Evolutionary conservation across 2,888 invertebrate species (phyloP), one percentile per base, ranked within the genome.

Genomic region (Lepidochitona cinerea): DNA sequence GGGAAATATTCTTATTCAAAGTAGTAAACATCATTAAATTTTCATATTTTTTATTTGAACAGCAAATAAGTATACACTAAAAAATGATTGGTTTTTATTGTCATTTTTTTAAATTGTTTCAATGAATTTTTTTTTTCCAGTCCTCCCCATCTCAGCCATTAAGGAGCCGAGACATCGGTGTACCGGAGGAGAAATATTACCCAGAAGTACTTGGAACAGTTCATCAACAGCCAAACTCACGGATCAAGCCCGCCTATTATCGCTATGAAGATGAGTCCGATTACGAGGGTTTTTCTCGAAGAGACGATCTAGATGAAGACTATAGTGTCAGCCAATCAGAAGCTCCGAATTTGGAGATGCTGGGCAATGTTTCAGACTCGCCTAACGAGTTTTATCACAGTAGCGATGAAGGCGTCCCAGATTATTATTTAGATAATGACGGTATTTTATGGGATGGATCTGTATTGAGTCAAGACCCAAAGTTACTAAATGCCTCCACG

Each of bases 401-500:
- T n/a, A 66, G 35, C 26, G 66, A 66, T 36, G 66, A 66, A 23
- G 66, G 66, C n/a, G 37, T 66, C 6, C 66, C 66, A 7, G 35
- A 35, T 23, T 66, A 37, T 66, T 66, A 66, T 18, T 66, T 66
- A 36, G 66, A 66, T 35, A 29, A 35, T 66, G 66, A 66, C 29
- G 66, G 66, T n/a, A 66, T 66, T 33, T 9, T 66, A 35, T 66
- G 66, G 66, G 66, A 66, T 36, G 66, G 37, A 9, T 35, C 35
- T 66, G 66, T 66, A 1, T 66, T 66, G 35, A 3, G n/a, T 9
- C 18, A 18, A 4, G 37, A 26, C 33, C 14, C 14, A 18, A 26
- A 18, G 5, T 14, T 5, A 23, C 4, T 18, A 37, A 14, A 37
- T 14, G 36, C 5, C 12, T 18, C 37, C 36, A 35, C 33, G 12